These are phyloP conservation scores for Enteromius radiatus DNA, from an alignment of 2,797 vertebrate genomes.

Conservation along the genomic window DNA sequence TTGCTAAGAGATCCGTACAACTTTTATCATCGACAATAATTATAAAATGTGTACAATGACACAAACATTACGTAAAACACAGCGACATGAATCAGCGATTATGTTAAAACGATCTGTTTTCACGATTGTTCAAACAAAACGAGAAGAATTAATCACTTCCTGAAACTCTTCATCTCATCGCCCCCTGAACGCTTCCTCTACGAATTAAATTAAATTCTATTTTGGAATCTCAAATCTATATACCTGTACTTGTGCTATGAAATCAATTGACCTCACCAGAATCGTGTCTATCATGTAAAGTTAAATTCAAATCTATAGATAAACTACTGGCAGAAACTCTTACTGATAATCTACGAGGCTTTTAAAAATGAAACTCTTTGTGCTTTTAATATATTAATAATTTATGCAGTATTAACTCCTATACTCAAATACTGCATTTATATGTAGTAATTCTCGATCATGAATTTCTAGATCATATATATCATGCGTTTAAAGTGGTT, in stretches of 20 bases:
- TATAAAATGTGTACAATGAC: neutral
- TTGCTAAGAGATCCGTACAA: neutral
- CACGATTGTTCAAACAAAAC: slow-evolving; percentile 16
- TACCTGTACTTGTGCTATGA: neutral
- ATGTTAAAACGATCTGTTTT: neutral
- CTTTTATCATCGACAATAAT: neutral
- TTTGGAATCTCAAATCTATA: neutral
- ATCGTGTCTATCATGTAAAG: neutral
- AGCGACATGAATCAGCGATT: neutral
- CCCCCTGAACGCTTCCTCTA: slow-evolving; percentile 8
- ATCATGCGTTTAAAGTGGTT: slow-evolving; percentile 17
- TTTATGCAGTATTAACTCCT: neutral
- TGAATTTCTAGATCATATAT: neutral
- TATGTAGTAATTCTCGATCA: too few species aligned
- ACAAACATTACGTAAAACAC: neutral
- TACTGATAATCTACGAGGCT: neutral
- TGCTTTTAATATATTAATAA: neutral
- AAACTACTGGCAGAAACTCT: slow-evolving; percentile 14
- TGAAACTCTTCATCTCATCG: slow-evolving; percentile 35
- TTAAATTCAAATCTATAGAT: neutral
- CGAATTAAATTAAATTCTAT: neutral
- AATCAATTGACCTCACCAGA: neutral
- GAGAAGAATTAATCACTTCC: slow-evolving; percentile 43
- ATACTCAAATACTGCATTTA: neutral
- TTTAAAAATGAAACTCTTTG: neutral